Evolutionary conservation across 2,113 vertebrate genomes (phyloP), one percentile per base, ranked within the genome.

Genomic region (Beaufortia kweichowensis): DNA sequence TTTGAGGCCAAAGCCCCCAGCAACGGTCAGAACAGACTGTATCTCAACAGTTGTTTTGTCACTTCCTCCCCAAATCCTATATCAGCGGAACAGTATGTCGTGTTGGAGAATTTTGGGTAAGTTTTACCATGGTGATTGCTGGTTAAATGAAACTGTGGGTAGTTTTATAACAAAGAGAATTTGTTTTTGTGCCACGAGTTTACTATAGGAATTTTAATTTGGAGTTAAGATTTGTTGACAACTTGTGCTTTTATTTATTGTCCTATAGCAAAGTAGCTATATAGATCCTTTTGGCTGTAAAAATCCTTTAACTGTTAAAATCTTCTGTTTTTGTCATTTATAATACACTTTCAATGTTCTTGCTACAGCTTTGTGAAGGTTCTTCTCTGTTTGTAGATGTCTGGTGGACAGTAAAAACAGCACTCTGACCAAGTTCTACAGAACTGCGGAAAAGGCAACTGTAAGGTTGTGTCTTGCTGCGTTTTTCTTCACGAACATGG

Each of bases 51-150:
- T 23, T 91, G 92, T 78, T 89, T 82, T 12, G 73, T 90, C 57
- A 87, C 89, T 0, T 2, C 84, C 0, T 67, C 63, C 10, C 35
- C 8, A 11, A 4, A 79, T 46, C 57, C 79, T 7, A 56, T 6
- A 10, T 81, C 86, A 1, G 61, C 0, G 9, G 79, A 76, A 4
- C 82, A 76, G 80, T 83, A 87, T 46, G 43, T 29, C 0, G 69
- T 91, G 1, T 69, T 91, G 2, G 83, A 87, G 35, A 89, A 91
- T 60, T 61, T 78, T 24, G 91, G 91, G 90, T 92, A 85, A 83
- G 15, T 5, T 5, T 41, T 35, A n/a, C n/a, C n/a, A n/a, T n/a
- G n/a, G n/a, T n/a, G n/a, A n/a, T n/a, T n/a, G n/a, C n/a, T n/a
- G n/a, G n/a, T n/a, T n/a, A n/a, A n/a, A n/a, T n/a, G n/a, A n/a